These are phyloP conservation scores for Poeciliopsis occidentalis DNA, from an alignment of 2,113 vertebrate species.

Conservation along the genomic window DNA sequence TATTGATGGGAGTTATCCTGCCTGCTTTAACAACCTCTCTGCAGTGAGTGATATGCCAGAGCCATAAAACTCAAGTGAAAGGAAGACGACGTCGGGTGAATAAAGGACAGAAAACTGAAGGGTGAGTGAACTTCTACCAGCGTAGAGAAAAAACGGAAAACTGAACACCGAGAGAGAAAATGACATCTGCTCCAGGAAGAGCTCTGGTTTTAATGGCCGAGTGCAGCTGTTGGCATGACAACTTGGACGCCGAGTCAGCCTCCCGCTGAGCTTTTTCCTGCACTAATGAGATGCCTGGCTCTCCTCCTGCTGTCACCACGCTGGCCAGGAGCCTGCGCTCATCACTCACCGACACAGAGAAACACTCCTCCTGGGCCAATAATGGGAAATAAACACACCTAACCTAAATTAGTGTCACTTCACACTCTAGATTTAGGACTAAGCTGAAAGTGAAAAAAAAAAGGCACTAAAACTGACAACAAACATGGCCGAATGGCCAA, in stretches of 20 bases:
- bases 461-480: background rate
- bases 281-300: slow-evolving; percentile 58
- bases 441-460: background rate
- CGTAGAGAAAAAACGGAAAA: background rate
- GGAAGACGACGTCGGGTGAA: background rate
- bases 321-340: slow-evolving; percentile 46
- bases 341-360: slow-evolving; percentile 43
- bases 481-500: background rate
- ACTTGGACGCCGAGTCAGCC: slow-evolving; percentile 53
- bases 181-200: slow-evolving; percentile 16
- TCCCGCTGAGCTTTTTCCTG: slow-evolving; percentile 45
- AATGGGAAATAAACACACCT: slow-evolving; percentile 29
- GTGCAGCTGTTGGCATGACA: slow-evolving; percentile 53
- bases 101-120: background rate
- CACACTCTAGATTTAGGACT: slow-evolving; percentile 7
- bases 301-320: slow-evolving; percentile 44
- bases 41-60: background rate
- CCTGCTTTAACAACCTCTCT: background rate
- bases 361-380: slow-evolving; percentile 11
- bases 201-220: slow-evolving; percentile 40
- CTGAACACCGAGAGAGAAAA: background rate
- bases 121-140: background rate
- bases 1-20: background rate
- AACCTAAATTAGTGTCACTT: slow-evolving; percentile 13
- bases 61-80: background rate